phyloP scores from a whole-genome alignment of 2,797 vertebrate genomes.

The Coilia nasus region DNA sequence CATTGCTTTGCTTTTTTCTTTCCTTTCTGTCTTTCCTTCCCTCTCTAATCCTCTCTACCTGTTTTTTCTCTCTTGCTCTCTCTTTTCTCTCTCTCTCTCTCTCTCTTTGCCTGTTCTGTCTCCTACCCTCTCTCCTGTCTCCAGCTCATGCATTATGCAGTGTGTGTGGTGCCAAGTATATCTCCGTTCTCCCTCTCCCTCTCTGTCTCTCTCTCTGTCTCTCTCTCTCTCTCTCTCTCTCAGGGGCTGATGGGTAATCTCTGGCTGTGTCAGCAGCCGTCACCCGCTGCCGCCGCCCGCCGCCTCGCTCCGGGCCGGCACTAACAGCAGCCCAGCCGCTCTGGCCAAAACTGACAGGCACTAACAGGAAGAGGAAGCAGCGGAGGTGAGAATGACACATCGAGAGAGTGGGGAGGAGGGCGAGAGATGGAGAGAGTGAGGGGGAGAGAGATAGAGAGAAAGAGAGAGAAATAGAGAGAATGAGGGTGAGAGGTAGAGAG shows the following conservation, averaged over 20 bases:
- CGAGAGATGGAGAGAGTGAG: constrained; percentile 42
- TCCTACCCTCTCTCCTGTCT: constrained; percentile 26
- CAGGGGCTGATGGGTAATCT: constrained; percentile 28
- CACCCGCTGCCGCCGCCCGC: background rate
- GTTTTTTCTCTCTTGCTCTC: background rate
- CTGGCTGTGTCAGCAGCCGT: constrained; percentile 25
- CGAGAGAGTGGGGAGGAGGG: constrained; percentile 21
- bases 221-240: background rate
- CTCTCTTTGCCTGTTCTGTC: background rate
- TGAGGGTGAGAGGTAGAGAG: constrained; percentile 28
- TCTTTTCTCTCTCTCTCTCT: background rate
- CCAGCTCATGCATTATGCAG: constrained; percentile 52
- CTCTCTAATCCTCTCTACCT: background rate
- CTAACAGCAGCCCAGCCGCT: constrained; percentile 11
- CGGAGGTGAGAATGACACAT: constrained; percentile 19
- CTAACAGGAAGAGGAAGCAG: background rate
- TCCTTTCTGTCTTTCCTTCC: background rate
- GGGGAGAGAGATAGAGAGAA: constrained; percentile 53
- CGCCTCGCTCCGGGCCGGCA: background rate
- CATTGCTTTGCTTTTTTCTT: background rate
- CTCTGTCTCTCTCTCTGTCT: too few species aligned
- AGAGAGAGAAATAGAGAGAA: background rate
- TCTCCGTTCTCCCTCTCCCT: background rate
- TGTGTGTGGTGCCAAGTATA: constrained; percentile 39
- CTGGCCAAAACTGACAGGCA: background rate